Evolutionary conservation across 37 sponge, comb jelly and placozoan genomes (phyloP), one percentile per base, ranked within the genome.

Genomic region (Haliclona indistincta): DNA sequence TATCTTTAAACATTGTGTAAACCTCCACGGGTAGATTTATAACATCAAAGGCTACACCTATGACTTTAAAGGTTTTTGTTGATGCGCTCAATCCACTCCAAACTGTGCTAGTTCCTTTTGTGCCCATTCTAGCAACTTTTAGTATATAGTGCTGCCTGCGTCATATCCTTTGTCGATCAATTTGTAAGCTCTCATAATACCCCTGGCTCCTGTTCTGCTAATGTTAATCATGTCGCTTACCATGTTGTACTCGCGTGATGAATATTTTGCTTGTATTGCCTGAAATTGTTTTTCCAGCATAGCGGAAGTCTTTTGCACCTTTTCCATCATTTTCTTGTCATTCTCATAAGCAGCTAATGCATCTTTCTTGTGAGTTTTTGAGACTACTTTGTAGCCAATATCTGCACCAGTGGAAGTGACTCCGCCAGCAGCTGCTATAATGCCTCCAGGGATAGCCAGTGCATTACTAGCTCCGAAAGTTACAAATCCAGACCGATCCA

Each of bases 391-490:
- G 63, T 74, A 4, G 6, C 75, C 75, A 23, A 74, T 13, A 34
- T 58, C 75, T 17, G 75, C 63, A 4, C 75, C 75, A n/a, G 45
- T 63, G 45, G 39, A 43, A 22, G 70, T 68, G 47, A 68, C 25
- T 28, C 51, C 70, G 4, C 70, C 70, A 68, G 51, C 51, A 25
- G 28, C 70, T 10, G 51, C 70, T 8, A 68, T 10, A 6, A 68
- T n/a, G 13, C 51, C 51, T 8, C 70, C 70, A 68, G 51, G 34
- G 4, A 68, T 23, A 43, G 28, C 29, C 28, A 74, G 29, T 4
- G 32, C 75, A 61, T 62, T 62, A 61, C 75, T 74, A 25, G 63
- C 75, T 28, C 75, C 75, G 28, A 74, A 74, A 2, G 75, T 74
- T 43, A 74, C 75, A 74, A 61, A 61, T 26, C 43, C 41, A 3